Conservation (phyloP, 2,888 invertebrate species). For the Drosophila atripex region DNA sequence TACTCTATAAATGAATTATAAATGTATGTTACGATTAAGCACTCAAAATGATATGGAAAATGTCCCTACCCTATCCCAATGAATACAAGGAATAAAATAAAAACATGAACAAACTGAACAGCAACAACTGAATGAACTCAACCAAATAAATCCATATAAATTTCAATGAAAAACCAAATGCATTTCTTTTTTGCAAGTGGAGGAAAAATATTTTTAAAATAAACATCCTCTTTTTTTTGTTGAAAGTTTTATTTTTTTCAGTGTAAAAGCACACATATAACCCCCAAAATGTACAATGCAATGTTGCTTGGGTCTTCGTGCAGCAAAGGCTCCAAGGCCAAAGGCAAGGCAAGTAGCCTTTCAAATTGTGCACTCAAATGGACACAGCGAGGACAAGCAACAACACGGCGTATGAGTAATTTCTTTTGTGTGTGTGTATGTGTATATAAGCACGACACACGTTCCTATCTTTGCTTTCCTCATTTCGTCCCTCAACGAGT, state of each 20-base stretch:
- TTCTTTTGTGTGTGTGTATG: conserved; percentile 16
- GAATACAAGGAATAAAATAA: conserved; percentile 38
- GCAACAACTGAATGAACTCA: conserved; percentile 41
- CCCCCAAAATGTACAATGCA: conserved; percentile 58
- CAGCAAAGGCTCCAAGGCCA: conserved; percentile 56
- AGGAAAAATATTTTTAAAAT: too few species aligned
- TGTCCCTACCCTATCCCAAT: conserved; percentile 37
- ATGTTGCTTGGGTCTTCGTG: conserved; percentile 30
- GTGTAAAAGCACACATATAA: conserved; percentile 9
- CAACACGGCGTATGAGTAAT: conserved; percentile 62
- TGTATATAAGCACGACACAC: conserved; percentile 33
- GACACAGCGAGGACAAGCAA: conserved; percentile 63
- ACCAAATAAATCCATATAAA: conserved; percentile 48
- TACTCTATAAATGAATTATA: conserved; percentile 45
- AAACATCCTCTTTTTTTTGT: too few species aligned
- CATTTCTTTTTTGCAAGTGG: conserved; percentile 1
- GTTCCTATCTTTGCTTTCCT: conserved; percentile 55
- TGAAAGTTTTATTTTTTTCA: background rate
- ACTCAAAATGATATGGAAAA: conserved; percentile 40
- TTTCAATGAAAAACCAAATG: conserved; percentile 38
- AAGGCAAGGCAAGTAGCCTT: conserved; percentile 71
- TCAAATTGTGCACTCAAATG: conserved; percentile 78
- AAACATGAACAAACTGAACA: conserved; percentile 26
- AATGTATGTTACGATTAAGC: conserved; percentile 49
- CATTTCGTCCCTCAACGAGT: conserved; percentile 12